Base-by-base conservation (phyloP, 1,140 invertebrate species). In the Lasaia peninsularis region DNA sequence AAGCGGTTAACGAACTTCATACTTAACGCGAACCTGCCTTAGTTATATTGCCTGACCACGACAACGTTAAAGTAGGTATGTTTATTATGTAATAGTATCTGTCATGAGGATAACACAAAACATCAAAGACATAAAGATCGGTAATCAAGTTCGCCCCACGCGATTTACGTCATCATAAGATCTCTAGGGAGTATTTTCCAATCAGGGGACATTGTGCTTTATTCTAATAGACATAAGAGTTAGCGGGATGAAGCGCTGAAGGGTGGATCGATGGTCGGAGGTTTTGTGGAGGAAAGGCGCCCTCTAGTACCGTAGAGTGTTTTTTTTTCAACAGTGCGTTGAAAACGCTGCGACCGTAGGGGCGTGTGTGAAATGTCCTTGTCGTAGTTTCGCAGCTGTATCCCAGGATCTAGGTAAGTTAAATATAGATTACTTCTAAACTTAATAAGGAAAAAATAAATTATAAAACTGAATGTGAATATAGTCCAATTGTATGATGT, bases 181-280 rank as follows among this genome's bases (percentile, higher is more conserved):
- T 61, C 62, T 37, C 63, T 65, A 50, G 58, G 56, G 62, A 62
- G 58, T 24, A 49, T 28, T 48, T 51, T 44, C 35, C 56, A 56
- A 59, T 49, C 60, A 51, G 20, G 32, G 9, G 34, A 12, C 60
- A 66, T 16, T 71, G 12, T 63, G 18, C 56, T 52, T 52, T 78
- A 65, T 53, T 1, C 0, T 6, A 6, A 24, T 50, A 14, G 24
- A 8, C 37, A 68, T 73, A 71, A 56, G 60, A 55, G 51, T 24
- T 28, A 32, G 24, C 56, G 20, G 49, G 33, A 20, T 34, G 5
- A 50, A 48, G 54, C 33, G 52, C 12, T 40, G 59, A 68, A 76
- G 73, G 75, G 73, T 81, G 72, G 80, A 84, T 84, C 80, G 80
- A 84, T 84, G 77, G 65, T 62, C 52, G 48, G 73, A 65, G 72